Evolutionary conservation across 2,797 vertebrate genomes (phyloP).

Genomic region (Pangasius larnaudii): DNA sequence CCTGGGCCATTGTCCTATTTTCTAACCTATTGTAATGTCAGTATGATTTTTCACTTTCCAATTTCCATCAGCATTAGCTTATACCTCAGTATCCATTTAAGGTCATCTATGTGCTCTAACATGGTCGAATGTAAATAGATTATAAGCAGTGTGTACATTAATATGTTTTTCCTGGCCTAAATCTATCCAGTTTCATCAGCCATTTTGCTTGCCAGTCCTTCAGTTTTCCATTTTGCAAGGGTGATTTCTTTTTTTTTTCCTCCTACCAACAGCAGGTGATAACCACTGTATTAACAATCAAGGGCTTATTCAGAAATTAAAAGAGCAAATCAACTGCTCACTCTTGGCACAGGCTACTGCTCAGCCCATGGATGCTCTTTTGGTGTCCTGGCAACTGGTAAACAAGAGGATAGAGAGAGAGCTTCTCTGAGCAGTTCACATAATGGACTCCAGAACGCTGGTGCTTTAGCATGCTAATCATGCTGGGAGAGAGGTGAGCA

Average conservation of each 20-base stretch:
- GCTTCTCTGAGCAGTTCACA: constrained; percentile 69
- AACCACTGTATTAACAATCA: constrained; percentile 52
- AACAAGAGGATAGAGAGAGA: constrained; percentile 57
- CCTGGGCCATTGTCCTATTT: background rate
- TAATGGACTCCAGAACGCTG: constrained; percentile 63
- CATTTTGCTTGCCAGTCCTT: constrained; percentile 11
- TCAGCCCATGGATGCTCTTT: constrained; percentile 59
- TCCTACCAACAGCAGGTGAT: constrained; percentile 57
- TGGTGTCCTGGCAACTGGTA: constrained; percentile 65
- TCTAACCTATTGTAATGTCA: background rate
- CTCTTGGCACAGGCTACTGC: constrained; percentile 62
- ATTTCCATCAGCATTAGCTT: background rate
- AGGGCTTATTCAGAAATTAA: constrained; percentile 60
- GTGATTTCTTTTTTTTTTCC: background rate
- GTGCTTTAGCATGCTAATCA: constrained; percentile 75
- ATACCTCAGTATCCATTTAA: background rate
- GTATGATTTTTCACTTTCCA: background rate
- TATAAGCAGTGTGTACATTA: background rate
- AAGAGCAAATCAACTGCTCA: constrained; percentile 62
- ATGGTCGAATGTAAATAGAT: background rate
- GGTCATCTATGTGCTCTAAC: background rate
- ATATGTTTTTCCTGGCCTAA: background rate
- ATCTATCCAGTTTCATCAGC: constrained; percentile 7
- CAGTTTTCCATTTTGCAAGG: constrained; percentile 17
- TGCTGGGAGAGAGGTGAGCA: constrained; percentile 57